phyloP scores from a whole-genome alignment of 2,888 invertebrate genomes.

The Scaptomyza flava region DNA sequence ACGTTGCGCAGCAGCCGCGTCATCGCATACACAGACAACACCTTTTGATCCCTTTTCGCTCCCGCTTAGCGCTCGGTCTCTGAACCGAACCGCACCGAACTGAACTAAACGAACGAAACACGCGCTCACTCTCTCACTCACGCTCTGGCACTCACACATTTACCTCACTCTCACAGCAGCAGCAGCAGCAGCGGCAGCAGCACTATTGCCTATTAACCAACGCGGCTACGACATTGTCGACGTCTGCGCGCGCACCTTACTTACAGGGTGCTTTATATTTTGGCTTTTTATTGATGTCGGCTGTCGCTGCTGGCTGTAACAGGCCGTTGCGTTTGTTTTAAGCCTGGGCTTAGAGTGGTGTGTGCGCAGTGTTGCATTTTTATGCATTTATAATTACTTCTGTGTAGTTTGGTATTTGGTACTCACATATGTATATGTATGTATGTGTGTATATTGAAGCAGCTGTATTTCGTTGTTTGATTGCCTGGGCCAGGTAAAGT shows the following conservation, averaged over 20 bases:
- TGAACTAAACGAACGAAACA: conserved; percentile 10
- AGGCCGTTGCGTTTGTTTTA: conserved; percentile 34
- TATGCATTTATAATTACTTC: conserved; percentile 78
- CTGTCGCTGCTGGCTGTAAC: conserved; percentile 21
- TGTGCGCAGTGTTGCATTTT: conserved; percentile 60
- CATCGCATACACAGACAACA: conserved; percentile 51
- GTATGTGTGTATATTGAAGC: conserved; percentile 27
- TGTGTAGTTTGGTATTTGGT: conserved; percentile 33
- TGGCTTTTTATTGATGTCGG: conserved; percentile 62
- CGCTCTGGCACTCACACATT: conserved; percentile 15
- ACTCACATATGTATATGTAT: conserved; percentile 20
- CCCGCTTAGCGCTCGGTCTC: conserved; percentile 48
- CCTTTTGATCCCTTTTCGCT: conserved; percentile 79
- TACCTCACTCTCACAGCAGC: conserved; percentile 28
- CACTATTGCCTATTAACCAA: conserved; percentile 63
- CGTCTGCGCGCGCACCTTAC: conserved; percentile 46
- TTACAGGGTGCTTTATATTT: conserved; percentile 74
- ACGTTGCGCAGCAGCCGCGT: conserved; percentile 22
- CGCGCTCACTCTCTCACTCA: conserved; percentile 42
- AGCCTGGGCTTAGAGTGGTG: conserved; percentile 55
- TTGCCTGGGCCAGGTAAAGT: conserved; percentile 37
- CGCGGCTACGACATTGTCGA: conserved; percentile 52
- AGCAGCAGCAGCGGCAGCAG: conserved; percentile 20
- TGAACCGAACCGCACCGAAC: conserved; percentile 3
- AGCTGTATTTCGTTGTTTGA: conserved; percentile 29